Evolutionary conservation across 2,888 invertebrate genomes (phyloP).

Genomic region (Tricholauxania praeusta): DNA sequence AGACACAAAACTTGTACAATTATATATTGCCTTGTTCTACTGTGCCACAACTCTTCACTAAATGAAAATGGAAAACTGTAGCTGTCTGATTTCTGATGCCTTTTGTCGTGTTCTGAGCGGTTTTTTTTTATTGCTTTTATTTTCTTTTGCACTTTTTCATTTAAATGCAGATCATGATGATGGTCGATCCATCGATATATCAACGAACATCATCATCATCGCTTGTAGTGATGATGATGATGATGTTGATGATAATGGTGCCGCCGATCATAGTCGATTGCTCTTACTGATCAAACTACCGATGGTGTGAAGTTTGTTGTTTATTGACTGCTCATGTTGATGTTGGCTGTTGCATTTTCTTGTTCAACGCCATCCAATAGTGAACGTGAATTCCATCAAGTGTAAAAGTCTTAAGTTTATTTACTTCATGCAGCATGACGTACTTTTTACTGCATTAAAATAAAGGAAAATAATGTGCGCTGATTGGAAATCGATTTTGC

Average conservation of each 20-base stretch:
- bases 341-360: not conserved
- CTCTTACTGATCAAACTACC: not conserved
- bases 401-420: constrained; percentile 42
- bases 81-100: constrained; percentile 13
- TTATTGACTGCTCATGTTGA: constrained; percentile 2
- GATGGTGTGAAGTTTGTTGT: constrained; percentile 26
- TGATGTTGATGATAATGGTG: not conserved
- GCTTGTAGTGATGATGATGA: not conserved
- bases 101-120: constrained; percentile 9
- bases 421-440: not conserved
- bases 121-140: not conserved
- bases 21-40: constrained; percentile 29
- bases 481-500: no score
- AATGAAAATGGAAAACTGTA: constrained; percentile 3
- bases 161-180: constrained; percentile 3
- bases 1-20: constrained; percentile 20
- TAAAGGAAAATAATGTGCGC: no score
- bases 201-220: not conserved
- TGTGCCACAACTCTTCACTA: not conserved
- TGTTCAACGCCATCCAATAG: constrained; percentile 24
- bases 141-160: not conserved
- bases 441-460: not conserved
- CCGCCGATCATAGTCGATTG: not conserved
- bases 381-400: constrained; percentile 51
- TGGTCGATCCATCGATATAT: not conserved